phyloP scores from a whole-genome alignment of 2,113 vertebrate species.

The Oreochromis aureus region DNA sequence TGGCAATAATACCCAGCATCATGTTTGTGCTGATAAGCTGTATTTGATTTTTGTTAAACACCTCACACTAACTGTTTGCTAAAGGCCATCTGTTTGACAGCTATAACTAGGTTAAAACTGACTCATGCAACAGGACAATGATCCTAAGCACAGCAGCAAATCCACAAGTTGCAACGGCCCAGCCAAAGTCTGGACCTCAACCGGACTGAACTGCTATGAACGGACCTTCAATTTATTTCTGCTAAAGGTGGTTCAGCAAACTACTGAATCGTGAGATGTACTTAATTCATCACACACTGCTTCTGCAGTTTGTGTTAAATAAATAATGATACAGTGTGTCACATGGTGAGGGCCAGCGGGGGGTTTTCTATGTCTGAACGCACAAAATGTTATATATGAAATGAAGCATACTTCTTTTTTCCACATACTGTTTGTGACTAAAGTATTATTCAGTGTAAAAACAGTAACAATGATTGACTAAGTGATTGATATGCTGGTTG shows the following conservation, averaged over 20 bases:
- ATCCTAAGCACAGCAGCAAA: background rate
- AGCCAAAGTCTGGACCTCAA: background rate
- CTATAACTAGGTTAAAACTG: background rate
- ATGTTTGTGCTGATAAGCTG: background rate
- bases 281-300: background rate
- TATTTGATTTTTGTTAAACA: background rate
- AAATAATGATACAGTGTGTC: background rate
- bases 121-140: background rate
- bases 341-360: background rate
- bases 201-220: accelerated
- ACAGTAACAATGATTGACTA: background rate
- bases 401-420: background rate
- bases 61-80: background rate
- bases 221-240: background rate
- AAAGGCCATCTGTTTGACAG: background rate
- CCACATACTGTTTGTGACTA: background rate
- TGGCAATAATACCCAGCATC: background rate
- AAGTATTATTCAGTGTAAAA: background rate
- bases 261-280: background rate
- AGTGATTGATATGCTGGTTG: background rate
- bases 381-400: background rate
- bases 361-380: background rate
- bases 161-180: accelerated
- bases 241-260: background rate
- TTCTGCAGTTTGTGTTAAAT: background rate